Percentiles rank a stretch among this genome's conserved stretches.
Evolutionary conservation across 1,140 invertebrate species (phyloP).

Genomic region (Hyles vespertilio): DNA sequence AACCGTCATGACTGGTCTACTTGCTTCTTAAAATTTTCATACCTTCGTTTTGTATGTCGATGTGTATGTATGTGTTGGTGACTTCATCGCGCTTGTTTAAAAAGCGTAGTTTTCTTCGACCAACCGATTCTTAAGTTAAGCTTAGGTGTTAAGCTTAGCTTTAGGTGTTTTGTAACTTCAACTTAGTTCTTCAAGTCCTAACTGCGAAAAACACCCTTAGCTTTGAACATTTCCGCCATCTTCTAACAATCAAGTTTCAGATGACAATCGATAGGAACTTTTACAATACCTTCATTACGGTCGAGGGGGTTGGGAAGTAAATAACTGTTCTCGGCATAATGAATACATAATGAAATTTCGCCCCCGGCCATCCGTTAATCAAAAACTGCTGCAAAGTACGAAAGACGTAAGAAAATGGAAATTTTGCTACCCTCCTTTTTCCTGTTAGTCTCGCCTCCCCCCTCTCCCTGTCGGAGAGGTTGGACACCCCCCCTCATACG

Average conservation of each 20-base stretch:
- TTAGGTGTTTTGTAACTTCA: too few relatives aligned
- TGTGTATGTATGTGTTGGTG: too few relatives aligned
- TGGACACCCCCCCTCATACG: constrained; percentile 56
- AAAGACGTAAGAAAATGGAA: constrained; percentile 75
- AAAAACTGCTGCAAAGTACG: constrained; percentile 69
- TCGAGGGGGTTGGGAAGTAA: constrained; percentile 37
- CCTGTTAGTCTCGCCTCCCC: constrained; percentile 57
- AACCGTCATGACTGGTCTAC: too few relatives aligned
- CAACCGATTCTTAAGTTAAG: too few relatives aligned
- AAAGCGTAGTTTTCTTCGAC: too few relatives aligned
- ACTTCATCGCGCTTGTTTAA: too few relatives aligned
- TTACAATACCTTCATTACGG: constrained; percentile 20
- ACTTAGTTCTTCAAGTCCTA: too few relatives aligned
- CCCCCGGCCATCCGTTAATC: constrained; percentile 69
- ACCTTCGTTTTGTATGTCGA: too few relatives aligned
- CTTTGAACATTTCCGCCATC: background rate
- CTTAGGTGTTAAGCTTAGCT: too few relatives aligned
- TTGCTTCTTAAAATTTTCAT: too few relatives aligned
- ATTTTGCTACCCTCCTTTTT: constrained; percentile 74
- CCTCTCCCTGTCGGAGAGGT: constrained; percentile 45
- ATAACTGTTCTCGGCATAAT: constrained; percentile 46
- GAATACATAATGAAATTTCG: constrained; percentile 74
- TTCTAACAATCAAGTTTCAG: background rate
- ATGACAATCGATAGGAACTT: constrained; percentile 12
- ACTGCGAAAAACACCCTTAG: too few relatives aligned